These are phyloP conservation scores for Paedocypris micromegethes DNA, from an alignment of 2,797 vertebrate species.

Conservation along the genomic window DNA sequence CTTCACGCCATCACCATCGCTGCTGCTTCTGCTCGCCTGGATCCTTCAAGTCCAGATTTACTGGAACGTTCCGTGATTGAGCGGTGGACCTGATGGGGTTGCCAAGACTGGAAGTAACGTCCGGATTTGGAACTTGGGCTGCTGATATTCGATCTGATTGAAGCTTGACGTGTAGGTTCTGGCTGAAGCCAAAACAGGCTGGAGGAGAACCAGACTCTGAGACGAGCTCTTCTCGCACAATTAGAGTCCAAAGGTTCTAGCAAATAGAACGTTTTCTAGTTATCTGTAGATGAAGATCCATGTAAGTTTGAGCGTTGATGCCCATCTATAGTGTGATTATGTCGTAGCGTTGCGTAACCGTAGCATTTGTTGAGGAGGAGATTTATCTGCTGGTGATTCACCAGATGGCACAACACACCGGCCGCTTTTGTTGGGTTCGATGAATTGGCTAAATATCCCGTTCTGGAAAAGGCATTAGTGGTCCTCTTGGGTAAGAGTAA, in stretches of 20 bases:
- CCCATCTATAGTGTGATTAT: not conserved
- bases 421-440: conserved; percentile 56
- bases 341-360: conserved; percentile 20
- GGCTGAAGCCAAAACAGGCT: too few species aligned
- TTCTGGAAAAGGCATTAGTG: conserved; percentile 77
- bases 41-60: conserved; percentile 21
- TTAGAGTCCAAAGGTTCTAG: too few species aligned
- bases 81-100: not conserved
- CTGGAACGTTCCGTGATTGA: conserved; percentile 49
- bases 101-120: conserved; percentile 30
- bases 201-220: too few species aligned
- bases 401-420: conserved; percentile 58
- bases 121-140: not conserved
- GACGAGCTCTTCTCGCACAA: too few species aligned
- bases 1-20: conserved; percentile 8
- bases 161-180: too few species aligned
- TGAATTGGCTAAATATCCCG: conserved; percentile 64
- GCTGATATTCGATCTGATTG: too few species aligned
- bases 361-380: conserved; percentile 30
- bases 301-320: not conserved
- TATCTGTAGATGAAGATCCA: too few species aligned
- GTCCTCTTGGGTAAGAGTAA: conserved; percentile 69
- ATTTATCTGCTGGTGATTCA: conserved; percentile 43
- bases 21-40: conserved; percentile 32
- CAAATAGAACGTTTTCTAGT: too few species aligned